Evolutionary conservation across 2,797 vertebrate genomes (phyloP).

Genomic region (Pachyuromys duprasi): DNA sequence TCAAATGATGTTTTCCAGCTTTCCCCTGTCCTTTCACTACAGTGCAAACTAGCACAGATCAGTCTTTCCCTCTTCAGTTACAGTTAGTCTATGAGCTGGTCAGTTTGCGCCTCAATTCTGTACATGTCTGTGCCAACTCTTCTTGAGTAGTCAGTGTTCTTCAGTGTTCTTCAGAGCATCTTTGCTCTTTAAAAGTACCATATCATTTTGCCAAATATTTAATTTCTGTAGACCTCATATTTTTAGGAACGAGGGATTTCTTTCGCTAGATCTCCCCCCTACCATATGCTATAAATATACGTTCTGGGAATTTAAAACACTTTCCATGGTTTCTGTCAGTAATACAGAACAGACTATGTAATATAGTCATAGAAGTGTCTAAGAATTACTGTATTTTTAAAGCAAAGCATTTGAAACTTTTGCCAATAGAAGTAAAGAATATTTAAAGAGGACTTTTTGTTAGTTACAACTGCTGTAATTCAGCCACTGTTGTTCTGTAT

Average conservation of each 20-base stretch:
- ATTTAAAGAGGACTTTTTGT: slow-evolving; percentile 60
- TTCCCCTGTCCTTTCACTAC: slow-evolving; percentile 58
- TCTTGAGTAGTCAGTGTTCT: slow-evolving; percentile 68
- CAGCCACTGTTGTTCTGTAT: slow-evolving; percentile 10
- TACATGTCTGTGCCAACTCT: slow-evolving; percentile 66
- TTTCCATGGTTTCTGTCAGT: slow-evolving; percentile 64
- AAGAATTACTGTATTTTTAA: slow-evolving; percentile 59
- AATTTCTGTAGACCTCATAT: slow-evolving; percentile 59
- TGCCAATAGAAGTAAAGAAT: slow-evolving; percentile 43
- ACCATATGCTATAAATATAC: slow-evolving; percentile 56
- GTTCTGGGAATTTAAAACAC: slow-evolving; percentile 41
- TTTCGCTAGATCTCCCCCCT: slow-evolving; percentile 12
- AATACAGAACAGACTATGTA: slow-evolving; percentile 20
- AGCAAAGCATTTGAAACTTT: slow-evolving; percentile 62
- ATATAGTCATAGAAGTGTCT: background rate
- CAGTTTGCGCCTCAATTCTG: slow-evolving; percentile 57
- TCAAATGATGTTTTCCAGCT: slow-evolving; percentile 61
- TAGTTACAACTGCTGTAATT: slow-evolving; percentile 37
- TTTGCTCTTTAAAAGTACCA: slow-evolving; percentile 69
- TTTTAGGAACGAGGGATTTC: slow-evolving; percentile 52
- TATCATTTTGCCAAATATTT: slow-evolving; percentile 64
- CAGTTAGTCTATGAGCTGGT: slow-evolving; percentile 63
- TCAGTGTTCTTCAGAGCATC: slow-evolving; percentile 69
- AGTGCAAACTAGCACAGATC: slow-evolving; percentile 54
- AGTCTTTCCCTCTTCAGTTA: slow-evolving; percentile 72